phyloP scores from a whole-genome alignment of 2,797 vertebrate species.

The Phataginus tricuspis region DNA sequence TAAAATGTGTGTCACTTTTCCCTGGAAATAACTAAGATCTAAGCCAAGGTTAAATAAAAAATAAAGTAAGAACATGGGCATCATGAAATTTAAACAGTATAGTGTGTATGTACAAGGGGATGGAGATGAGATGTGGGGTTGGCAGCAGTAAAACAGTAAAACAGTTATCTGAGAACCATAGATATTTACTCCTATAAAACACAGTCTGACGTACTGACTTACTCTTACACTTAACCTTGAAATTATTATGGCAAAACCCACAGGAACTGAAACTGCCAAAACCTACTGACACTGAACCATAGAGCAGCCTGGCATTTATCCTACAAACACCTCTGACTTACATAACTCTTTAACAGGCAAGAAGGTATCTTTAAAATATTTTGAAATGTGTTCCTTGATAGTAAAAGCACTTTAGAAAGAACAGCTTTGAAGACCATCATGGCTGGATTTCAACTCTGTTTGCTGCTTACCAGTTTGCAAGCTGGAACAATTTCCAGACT shows the following conservation, averaged over 20 bases:
- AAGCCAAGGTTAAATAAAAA: slow-evolving; percentile 14
- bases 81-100: background rate
- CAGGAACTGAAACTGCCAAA: background rate
- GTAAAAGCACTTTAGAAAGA: background rate
- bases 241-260: background rate
- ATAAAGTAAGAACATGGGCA: background rate
- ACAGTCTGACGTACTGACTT: background rate
- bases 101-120: background rate
- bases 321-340: background rate
- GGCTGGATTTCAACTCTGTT: background rate
- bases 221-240: background rate
- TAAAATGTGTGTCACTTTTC: background rate
- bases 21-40: slow-evolving; percentile 4
- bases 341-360: background rate
- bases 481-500: background rate
- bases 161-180: background rate
- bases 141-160: background rate
- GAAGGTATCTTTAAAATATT: background rate
- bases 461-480: background rate
- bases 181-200: background rate
- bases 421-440: background rate
- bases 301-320: background rate
- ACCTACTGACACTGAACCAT: background rate
- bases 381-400: background rate
- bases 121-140: background rate